Evolutionary conservation across 2,797 vertebrate genomes (phyloP).

Genomic region (Enteromius paludinosus): DNA sequence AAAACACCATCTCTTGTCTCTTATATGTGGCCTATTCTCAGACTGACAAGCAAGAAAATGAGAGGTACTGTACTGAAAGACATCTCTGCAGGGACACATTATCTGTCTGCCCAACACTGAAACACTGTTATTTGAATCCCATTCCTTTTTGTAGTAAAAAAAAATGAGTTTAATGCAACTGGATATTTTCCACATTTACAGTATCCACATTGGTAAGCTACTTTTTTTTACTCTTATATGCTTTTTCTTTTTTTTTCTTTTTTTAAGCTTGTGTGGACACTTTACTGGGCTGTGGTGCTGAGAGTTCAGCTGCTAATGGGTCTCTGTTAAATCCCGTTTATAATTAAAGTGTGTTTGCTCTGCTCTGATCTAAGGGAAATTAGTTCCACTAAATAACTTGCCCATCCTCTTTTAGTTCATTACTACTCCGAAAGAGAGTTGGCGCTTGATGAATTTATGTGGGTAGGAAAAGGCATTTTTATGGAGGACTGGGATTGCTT

Average conservation of each 20-base stretch:
- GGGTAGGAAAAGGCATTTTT: constrained; percentile 52
- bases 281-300: not conserved
- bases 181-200: constrained; percentile 16
- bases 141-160: constrained; percentile 14
- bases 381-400: constrained; percentile 52
- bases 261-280: constrained; percentile 16
- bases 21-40: not conserved
- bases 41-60: constrained; percentile 35
- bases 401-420: constrained; percentile 26
- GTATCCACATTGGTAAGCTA: constrained; percentile 6
- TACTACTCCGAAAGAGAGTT: constrained; percentile 49
- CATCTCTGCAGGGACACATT: constrained; percentile 16
- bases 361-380: constrained; percentile 47
- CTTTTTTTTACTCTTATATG: not conserved
- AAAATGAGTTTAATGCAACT: constrained; percentile 7
- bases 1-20: not conserved
- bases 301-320: constrained; percentile 1
- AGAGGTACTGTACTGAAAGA: constrained; percentile 26
- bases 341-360: constrained; percentile 13
- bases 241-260: not conserved
- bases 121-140: constrained; percentile 23
- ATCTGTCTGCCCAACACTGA: constrained; percentile 30
- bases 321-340: constrained; percentile 19
- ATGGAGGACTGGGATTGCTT: constrained; percentile 46
- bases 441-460: constrained; percentile 55